Evolutionary conservation across 2,797 vertebrate species (phyloP).

Genomic region (Micromesistius poutassou): DNA sequence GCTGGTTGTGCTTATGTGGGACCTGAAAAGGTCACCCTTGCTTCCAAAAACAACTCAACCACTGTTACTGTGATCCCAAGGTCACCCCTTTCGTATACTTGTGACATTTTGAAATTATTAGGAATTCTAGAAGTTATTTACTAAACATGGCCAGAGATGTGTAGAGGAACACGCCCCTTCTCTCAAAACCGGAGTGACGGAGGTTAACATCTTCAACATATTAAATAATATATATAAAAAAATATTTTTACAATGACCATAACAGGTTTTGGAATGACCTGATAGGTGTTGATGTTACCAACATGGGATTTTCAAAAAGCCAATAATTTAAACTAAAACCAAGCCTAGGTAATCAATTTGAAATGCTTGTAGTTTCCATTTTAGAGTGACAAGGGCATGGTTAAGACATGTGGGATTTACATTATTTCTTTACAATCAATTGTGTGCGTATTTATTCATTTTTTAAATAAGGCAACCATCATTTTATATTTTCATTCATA

Average conservation of each 20-base stretch:
- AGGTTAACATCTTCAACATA: neutral
- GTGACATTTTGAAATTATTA: neutral
- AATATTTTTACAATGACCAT: neutral
- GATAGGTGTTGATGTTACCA: neutral
- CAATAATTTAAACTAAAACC: neutral
- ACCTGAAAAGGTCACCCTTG: neutral
- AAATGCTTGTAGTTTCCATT: constrained; percentile 11
- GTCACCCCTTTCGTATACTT: neutral
- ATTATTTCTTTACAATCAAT: constrained; percentile 44
- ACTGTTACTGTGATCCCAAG: neutral
- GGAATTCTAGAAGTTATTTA: neutral
- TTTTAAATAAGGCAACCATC: constrained; percentile 66
- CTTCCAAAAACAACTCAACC: constrained; percentile 3
- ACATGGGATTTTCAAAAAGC: neutral
- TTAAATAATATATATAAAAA: neutral
- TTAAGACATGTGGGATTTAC: constrained; percentile 39
- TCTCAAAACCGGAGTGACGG: neutral
- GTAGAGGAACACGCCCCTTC: constrained; percentile 1
- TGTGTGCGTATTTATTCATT: constrained; percentile 28
- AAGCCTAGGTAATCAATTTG: neutral
- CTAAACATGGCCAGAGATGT: constrained; percentile 1
- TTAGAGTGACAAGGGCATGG: constrained; percentile 55
- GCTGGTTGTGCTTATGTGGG: neutral
- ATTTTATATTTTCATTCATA: constrained; percentile 63
- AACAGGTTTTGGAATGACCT: neutral